Percentiles rank a stretch among this genome's conserved stretches.
Conservation (phyloP, 2,888 invertebrate species). For the Limnephilus lunatus region DNA sequence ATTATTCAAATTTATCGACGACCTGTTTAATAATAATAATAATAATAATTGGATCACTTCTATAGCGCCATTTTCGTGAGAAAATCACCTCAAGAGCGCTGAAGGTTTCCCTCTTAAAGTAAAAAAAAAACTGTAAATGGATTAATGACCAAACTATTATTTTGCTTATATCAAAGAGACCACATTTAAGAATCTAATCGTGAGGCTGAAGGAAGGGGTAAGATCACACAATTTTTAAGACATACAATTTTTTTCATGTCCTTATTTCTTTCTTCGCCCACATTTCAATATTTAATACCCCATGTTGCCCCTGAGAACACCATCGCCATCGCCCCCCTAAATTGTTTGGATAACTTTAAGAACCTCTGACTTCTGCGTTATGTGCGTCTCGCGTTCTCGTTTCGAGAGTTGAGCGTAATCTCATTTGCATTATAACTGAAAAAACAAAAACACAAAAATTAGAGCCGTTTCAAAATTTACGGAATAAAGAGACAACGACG, state of each 20-base stretch:
- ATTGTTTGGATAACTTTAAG: not conserved
- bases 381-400: not conserved
- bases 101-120: too few relatives aligned
- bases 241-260: not conserved
- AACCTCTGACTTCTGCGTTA: not conserved
- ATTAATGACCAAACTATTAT: too few relatives aligned
- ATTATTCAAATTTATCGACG: too few relatives aligned
- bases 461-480: not conserved
- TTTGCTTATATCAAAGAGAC: too few relatives aligned
- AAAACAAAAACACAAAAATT: not conserved
- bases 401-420: not conserved
- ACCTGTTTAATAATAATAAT: too few relatives aligned
- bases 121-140: too few relatives aligned
- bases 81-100: too few relatives aligned
- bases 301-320: too few relatives aligned
- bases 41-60: too few relatives aligned
- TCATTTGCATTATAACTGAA: not conserved
- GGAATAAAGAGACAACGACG: not conserved
- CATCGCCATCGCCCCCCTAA: not conserved
- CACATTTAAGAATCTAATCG: too few relatives aligned
- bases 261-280: not conserved
- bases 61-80: too few relatives aligned
- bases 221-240: not conserved
- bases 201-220: not conserved
- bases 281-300: too few relatives aligned